Percentiles rank a stretch among this genome's conserved stretches.
phyloP scores from a whole-genome alignment of 2,113 vertebrate species.

The Myotis yumanensis region DNA sequence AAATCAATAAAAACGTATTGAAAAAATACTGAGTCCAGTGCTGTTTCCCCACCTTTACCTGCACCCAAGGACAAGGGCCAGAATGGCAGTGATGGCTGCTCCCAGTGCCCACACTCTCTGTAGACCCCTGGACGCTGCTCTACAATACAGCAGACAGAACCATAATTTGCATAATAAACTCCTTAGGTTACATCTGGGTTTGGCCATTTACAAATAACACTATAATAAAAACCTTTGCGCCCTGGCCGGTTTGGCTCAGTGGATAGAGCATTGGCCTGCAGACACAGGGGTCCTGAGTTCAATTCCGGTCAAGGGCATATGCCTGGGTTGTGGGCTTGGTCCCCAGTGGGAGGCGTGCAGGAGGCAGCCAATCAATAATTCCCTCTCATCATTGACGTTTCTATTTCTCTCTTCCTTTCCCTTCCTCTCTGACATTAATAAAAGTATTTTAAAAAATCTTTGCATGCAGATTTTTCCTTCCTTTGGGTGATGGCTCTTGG shows the following conservation, averaged over 20 bases:
- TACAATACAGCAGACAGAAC: background rate
- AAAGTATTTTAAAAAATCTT: background rate
- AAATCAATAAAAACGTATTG: too few relatives aligned
- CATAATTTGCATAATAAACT: background rate
- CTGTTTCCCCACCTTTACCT: fast-evolving
- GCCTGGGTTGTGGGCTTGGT: too few relatives aligned
- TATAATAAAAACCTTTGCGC: background rate
- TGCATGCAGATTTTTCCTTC: background rate
- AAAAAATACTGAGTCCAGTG: background rate
- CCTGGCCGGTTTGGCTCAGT: too few relatives aligned
- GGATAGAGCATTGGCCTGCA: too few relatives aligned
- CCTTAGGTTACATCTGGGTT: background rate
- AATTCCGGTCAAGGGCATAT: too few relatives aligned
- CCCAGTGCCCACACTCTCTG: background rate
- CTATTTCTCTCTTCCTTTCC: too few relatives aligned
- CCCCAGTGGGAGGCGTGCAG: too few relatives aligned
- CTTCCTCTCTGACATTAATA: background rate
- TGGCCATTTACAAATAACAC: constrained; percentile 24
- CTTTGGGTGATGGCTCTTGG: background rate
- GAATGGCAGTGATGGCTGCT: fast-evolving
- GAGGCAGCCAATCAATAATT: too few relatives aligned
- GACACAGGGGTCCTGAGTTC: too few relatives aligned
- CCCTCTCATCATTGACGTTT: too few relatives aligned
- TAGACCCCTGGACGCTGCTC: background rate
- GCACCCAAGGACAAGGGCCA: fast-evolving